phyloP scores from a whole-genome alignment of 2,113 vertebrate species.

The Passer montanus region DNA sequence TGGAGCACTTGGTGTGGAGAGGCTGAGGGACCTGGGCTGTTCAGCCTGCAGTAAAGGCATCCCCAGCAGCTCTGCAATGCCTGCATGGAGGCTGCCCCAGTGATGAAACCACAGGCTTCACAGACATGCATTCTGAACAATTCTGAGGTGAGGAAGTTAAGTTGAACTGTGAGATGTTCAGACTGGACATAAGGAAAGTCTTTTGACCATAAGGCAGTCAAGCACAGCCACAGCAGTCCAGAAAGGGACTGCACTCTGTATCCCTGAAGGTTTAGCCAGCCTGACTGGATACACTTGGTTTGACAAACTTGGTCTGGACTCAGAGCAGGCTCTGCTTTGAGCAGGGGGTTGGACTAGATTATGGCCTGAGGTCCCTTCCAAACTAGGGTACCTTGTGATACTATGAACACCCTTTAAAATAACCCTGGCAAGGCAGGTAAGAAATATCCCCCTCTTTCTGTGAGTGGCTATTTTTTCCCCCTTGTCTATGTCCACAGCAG shows the following conservation, averaged over 20 bases:
- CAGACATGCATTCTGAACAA: background rate
- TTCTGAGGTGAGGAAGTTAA: background rate
- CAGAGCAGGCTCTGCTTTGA: background rate
- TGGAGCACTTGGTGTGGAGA: background rate
- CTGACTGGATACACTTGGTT: background rate
- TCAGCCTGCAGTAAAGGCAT: background rate
- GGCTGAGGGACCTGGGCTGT: background rate
- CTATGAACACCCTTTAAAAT: background rate
- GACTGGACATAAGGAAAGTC: background rate
- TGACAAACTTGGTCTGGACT: background rate
- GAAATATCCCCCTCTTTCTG: background rate
- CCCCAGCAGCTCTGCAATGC: background rate
- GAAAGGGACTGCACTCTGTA: background rate
- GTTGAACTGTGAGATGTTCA: background rate
- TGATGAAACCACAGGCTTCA: background rate
- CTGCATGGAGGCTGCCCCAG: background rate
- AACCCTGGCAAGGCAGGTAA: background rate
- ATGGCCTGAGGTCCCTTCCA: background rate
- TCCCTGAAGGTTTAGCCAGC: background rate
- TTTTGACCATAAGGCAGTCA: background rate
- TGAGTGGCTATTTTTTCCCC: background rate
- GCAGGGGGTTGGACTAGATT: background rate
- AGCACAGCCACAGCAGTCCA: background rate
- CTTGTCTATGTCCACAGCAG: background rate
- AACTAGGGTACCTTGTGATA: background rate